phyloP scores from a whole-genome alignment of 2,113 vertebrate species.

The Oreotrochilus melanogaster region DNA sequence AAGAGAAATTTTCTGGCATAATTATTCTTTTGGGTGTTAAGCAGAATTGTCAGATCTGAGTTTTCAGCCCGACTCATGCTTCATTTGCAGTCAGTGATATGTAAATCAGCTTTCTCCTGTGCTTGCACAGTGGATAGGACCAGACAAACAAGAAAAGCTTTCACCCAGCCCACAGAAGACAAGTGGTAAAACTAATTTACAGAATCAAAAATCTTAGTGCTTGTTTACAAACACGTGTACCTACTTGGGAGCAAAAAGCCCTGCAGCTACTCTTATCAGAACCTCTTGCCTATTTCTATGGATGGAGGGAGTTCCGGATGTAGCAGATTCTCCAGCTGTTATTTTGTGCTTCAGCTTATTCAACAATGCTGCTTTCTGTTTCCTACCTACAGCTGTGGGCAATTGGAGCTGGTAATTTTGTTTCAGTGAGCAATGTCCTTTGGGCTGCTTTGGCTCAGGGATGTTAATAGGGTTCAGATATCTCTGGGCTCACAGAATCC shows the following conservation, averaged over 20 bases:
- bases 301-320: neutral
- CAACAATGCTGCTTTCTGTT: constrained; percentile 31
- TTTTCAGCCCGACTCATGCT: neutral
- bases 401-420: constrained; percentile 11
- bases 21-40: neutral
- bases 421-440: constrained; percentile 46
- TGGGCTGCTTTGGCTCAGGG: neutral
- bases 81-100: neutral
- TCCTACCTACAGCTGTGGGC: constrained; percentile 44
- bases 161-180: neutral
- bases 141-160: neutral
- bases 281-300: neutral
- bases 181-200: neutral
- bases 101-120: neutral
- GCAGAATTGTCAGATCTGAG: neutral
- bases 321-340: constrained; percentile 31
- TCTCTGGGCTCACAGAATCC: neutral
- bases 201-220: neutral
- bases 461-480: constrained; percentile 29
- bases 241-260: neutral
- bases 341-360: constrained; percentile 60
- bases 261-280: neutral
- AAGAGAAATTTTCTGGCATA: neutral
- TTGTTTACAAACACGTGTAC: neutral
- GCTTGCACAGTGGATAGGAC: neutral